phyloP scores from a whole-genome alignment of 2,797 vertebrate genomes.

The Hypotaenidia okinawae region DNA sequence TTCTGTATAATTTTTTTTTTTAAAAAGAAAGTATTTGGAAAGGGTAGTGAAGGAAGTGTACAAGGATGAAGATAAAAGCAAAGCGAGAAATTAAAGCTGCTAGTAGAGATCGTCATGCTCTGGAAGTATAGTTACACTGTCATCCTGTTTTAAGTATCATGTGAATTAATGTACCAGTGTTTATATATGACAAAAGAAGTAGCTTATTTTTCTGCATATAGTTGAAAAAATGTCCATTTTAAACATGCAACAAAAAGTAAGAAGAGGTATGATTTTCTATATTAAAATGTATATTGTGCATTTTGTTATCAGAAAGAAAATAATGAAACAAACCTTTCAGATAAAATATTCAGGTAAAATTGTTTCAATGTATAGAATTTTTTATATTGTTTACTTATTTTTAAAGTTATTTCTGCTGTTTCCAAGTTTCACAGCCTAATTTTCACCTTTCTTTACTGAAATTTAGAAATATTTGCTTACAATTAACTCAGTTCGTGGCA shows the following conservation, averaged over 20 bases:
- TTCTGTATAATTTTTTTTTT: background rate
- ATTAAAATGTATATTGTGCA: background rate
- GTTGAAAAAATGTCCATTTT: background rate
- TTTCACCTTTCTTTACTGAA: background rate
- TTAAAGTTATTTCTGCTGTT: background rate
- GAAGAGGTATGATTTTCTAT: background rate
- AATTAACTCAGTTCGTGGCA: background rate
- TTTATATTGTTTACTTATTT: background rate
- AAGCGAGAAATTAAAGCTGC: background rate
- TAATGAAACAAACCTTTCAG: background rate
- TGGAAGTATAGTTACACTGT: background rate
- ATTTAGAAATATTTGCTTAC: background rate
- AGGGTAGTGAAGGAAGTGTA: background rate
- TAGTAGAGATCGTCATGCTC: background rate
- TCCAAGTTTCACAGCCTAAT: background rate
- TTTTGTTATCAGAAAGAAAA: background rate
- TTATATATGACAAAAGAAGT: background rate
- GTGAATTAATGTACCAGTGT: background rate
- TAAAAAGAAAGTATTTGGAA: background rate
- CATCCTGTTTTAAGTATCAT: background rate
- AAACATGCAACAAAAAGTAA: background rate
- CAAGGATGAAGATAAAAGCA: background rate
- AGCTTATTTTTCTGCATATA: background rate
- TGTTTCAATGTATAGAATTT: background rate
- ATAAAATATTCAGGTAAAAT: background rate